Percentiles rank a stretch among this genome's conserved stretches.
phyloP scores from a whole-genome alignment of 2,797 vertebrate genomes.

The Prunella strophiata region DNA sequence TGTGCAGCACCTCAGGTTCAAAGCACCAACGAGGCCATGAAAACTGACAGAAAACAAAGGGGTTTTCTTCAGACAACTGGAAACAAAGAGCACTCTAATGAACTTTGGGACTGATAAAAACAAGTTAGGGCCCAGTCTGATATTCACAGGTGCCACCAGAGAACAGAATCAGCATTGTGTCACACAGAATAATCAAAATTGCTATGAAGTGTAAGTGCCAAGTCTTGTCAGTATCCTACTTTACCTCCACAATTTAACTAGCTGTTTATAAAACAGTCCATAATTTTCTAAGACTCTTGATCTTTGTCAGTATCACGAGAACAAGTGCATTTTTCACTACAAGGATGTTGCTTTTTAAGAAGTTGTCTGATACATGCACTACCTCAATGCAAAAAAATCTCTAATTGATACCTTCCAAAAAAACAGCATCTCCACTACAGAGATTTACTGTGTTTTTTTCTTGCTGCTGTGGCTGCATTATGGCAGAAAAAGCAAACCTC shows the following conservation, averaged over 20 bases:
- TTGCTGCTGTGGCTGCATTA: not conserved
- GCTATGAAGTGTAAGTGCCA: not conserved
- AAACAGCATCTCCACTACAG: not conserved
- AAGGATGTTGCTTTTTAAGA: not conserved
- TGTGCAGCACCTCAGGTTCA: not conserved
- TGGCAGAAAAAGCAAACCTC: not conserved
- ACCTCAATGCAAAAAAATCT: not conserved
- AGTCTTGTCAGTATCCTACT: not conserved
- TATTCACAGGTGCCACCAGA: not conserved
- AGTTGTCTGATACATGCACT: not conserved
- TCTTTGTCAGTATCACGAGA: not conserved
- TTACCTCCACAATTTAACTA: not conserved
- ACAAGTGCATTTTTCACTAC: not conserved
- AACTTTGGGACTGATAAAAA: not conserved
- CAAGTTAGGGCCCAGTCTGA: not conserved
- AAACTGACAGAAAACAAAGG: not conserved
- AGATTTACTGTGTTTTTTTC: not conserved
- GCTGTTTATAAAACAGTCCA: not conserved
- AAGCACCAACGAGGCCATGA: not conserved
- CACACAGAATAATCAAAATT: not conserved
- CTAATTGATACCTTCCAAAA: not conserved
- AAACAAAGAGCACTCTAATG: not conserved
- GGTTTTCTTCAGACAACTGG: not conserved
- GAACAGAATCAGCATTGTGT: slow-evolving; percentile 6
- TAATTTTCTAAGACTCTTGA: not conserved